phyloP scores from a whole-genome alignment of 1,140 invertebrate species.

The Drosophila mojavensis region DNA sequence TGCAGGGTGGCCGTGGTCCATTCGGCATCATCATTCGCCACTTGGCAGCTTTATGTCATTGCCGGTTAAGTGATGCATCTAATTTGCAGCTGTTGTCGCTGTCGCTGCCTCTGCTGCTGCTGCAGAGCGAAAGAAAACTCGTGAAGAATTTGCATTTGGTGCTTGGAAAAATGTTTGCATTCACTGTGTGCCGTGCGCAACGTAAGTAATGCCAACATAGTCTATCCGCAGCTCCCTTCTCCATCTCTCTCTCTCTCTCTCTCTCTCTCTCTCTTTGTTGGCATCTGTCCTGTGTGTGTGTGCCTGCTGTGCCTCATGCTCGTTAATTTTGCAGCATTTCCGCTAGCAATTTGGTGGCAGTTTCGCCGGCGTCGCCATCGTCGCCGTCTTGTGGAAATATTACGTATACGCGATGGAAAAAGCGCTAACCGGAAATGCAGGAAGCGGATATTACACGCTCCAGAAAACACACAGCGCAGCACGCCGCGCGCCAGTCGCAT shows the following conservation, averaged over 20 bases:
- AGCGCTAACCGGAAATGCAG: constrained; percentile 77
- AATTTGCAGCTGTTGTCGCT: constrained; percentile 73
- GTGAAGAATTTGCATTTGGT: constrained; percentile 67
- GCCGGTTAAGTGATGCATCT: constrained; percentile 79
- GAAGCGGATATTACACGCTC: constrained; percentile 82
- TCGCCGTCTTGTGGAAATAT: constrained; percentile 53
- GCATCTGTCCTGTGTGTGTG: not conserved
- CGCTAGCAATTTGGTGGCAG: constrained; percentile 74
- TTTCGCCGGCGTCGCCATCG: constrained; percentile 32
- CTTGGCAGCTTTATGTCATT: constrained; percentile 77
- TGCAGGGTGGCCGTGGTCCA: not conserved
- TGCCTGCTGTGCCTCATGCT: constrained; percentile 53
- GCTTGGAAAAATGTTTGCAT: constrained; percentile 62
- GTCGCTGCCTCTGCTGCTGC: constrained; percentile 24
- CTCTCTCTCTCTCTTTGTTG: constrained; percentile 1
- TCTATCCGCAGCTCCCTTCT: not conserved
- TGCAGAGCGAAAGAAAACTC: constrained; percentile 1
- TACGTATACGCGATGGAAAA: constrained; percentile 52
- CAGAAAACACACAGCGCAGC: constrained; percentile 65
- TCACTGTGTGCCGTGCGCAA: constrained; percentile 47
- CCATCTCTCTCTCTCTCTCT: not conserved
- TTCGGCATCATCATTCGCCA: constrained; percentile 41
- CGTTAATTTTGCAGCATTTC: constrained; percentile 82
- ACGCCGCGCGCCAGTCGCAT: constrained; percentile 34
- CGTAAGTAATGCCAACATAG: constrained; percentile 38